phyloP scores from a whole-genome alignment of 2,113 vertebrate genomes.

The Sinocyclocheilus maitianheensis region DNA sequence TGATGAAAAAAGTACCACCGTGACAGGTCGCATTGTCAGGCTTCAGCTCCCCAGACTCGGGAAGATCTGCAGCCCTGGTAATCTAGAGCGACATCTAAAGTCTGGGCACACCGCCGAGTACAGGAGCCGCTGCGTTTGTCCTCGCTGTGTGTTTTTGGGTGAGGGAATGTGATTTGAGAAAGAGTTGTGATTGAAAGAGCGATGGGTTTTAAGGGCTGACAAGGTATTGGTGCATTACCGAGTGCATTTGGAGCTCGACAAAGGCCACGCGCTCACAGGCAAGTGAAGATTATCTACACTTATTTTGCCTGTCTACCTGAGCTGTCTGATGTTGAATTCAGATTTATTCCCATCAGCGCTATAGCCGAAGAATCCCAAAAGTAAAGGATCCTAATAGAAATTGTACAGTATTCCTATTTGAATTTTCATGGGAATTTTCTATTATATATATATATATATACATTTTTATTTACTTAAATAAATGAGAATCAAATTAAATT shows the following conservation, averaged over 20 bases:
- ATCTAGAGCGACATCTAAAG: conserved; percentile 36
- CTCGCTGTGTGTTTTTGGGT: conserved; percentile 15
- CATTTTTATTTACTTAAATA: too few relatives aligned
- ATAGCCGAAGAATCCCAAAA: neutral
- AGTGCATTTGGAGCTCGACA: conserved; percentile 15
- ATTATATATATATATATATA: too few relatives aligned
- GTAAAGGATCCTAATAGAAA: neutral
- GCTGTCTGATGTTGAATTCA: neutral
- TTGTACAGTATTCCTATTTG: neutral
- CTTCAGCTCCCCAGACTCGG: conserved; percentile 44
- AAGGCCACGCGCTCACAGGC: neutral
- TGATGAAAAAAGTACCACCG: conserved; percentile 55
- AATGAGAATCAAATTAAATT: too few relatives aligned
- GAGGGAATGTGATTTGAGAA: conserved; percentile 29
- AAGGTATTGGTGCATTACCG: neutral
- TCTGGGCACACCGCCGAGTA: conserved; percentile 25
- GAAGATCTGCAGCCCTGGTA: conserved; percentile 53
- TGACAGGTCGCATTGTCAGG: conserved; percentile 56
- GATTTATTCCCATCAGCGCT: neutral
- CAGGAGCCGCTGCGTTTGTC: conserved; percentile 2
- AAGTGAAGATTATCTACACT: neutral
- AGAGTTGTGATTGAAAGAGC: conserved; percentile 38
- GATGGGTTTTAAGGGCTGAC: conserved; percentile 10
- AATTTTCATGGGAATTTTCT: too few relatives aligned
- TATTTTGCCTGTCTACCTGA: conserved; percentile 8